Percentiles rank a stretch among this genome's conserved stretches.
phyloP scores from a whole-genome alignment of 2,888 invertebrate species.

The Drepana falcataria region DNA sequence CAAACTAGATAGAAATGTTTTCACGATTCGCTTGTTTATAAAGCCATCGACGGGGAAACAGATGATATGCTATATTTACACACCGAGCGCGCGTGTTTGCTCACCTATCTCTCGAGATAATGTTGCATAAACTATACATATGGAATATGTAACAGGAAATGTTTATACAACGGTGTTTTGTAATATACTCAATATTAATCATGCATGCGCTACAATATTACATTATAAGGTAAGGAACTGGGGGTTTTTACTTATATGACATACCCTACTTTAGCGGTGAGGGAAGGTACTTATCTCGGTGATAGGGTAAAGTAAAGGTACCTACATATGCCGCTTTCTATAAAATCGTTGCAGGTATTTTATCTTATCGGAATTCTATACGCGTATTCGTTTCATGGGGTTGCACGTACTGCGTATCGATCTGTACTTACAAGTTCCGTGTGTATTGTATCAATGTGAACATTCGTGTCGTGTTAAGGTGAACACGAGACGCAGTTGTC shows the following conservation, averaged over 20 bases:
- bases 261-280: too few relatives aligned
- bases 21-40: conserved; percentile 74
- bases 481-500: conserved; percentile 41
- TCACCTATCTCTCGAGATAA: conserved; percentile 67
- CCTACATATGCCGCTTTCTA: too few relatives aligned
- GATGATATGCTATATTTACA: conserved; percentile 65
- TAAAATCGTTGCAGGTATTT: too few relatives aligned
- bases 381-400: conserved; percentile 48
- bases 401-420: conserved; percentile 44
- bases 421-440: conserved; percentile 44
- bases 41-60: conserved; percentile 70
- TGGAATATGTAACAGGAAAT: conserved; percentile 24
- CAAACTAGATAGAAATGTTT: conserved; percentile 72
- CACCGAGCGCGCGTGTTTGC: conserved; percentile 54
- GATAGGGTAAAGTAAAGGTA: too few relatives aligned
- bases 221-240: too few relatives aligned
- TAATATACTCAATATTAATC: too few relatives aligned
- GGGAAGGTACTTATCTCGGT: too few relatives aligned
- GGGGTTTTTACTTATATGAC: too few relatives aligned
- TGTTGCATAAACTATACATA: conserved; percentile 62
- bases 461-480: conserved; percentile 55
- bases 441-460: conserved; percentile 66
- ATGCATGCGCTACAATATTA: too few relatives aligned
- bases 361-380: conserved; percentile 29
- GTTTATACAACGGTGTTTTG: conserved; percentile 29